Conservation (phyloP, 2,113 vertebrate genomes). For the Pterocles gutturalis region DNA sequence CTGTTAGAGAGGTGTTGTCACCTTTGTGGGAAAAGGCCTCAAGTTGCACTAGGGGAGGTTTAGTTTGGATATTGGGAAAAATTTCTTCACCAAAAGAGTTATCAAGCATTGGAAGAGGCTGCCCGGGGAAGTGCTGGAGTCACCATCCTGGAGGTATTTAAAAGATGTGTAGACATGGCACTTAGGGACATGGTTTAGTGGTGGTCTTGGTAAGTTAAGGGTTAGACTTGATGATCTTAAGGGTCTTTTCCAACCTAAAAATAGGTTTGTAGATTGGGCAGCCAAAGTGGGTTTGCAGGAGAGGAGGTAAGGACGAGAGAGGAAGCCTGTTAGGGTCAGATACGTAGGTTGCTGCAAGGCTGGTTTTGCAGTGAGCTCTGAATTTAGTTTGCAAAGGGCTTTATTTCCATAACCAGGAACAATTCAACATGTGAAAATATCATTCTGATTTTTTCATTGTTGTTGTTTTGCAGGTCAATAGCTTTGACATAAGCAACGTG, state of each 20-base stretch:
- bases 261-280: background rate
- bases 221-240: background rate
- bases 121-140: background rate
- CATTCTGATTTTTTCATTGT: background rate
- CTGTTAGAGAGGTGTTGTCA: background rate
- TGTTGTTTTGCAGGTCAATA: conserved; percentile 86
- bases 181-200: background rate
- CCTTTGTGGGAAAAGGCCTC: background rate
- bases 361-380: background rate
- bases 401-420: background rate
- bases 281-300: background rate
- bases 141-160: background rate
- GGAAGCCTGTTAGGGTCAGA: background rate
- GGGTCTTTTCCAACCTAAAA: background rate
- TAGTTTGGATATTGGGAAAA: background rate
- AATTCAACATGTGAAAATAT: accelerated
- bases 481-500: conserved; percentile 94
- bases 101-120: background rate
- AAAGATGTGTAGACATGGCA: accelerated
- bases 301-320: background rate
- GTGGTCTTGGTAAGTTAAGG: background rate
- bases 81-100: background rate
- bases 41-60: background rate
- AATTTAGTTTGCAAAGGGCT: background rate
- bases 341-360: background rate